Base-by-base conservation (phyloP, 2,797 vertebrate species). In the Spizella passerina region DNA sequence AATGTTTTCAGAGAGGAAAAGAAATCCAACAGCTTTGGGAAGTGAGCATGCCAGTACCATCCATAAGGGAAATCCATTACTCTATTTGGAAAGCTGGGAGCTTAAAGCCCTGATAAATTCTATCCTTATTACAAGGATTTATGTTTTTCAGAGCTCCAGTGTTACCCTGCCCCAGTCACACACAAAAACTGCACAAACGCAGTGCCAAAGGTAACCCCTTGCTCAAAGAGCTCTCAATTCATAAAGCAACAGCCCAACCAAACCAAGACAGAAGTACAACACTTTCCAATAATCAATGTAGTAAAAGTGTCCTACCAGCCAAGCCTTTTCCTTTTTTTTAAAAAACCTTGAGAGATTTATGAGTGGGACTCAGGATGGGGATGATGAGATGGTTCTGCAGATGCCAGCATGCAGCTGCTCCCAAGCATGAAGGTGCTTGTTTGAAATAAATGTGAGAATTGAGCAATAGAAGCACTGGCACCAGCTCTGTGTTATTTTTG, bases 391-490 rank as follows among this genome's bases (percentile, higher is more conserved):
- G 29, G 55, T 70, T 91, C 55, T 65, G 61, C 87, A 82, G 79
- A 77, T 89, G 75, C 41, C 49, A 73, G 63, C 15, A 0, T 23
- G 41, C 75, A 93, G 86, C 66, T 85, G 68, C 57, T 92, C 79
- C 57, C 61, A 63, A 75, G 87, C 85, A 55, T 68, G 82, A 94
- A 95, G 91, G 90, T 91, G 72, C 91, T 90, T 79, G 93, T 69
- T 78, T 27, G 38, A 86, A 73, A 81, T 65, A 82, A 82, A 80
- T 14, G 34, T 60, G 63, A 83, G 47, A 89, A 86, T 22, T 86
- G 78, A 93, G 83, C 49, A 91, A 72, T 1, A 69, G 27, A 73
- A 82, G 61, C 70, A n/a, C 75, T 94, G 92, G 81, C 90, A 94
- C 18, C 56, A 86, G 39, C 55, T 77, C 66, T 5, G 17, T 63